Base-by-base conservation (phyloP, 2,113 vertebrate genomes). In the Cololabis saira region DNA sequence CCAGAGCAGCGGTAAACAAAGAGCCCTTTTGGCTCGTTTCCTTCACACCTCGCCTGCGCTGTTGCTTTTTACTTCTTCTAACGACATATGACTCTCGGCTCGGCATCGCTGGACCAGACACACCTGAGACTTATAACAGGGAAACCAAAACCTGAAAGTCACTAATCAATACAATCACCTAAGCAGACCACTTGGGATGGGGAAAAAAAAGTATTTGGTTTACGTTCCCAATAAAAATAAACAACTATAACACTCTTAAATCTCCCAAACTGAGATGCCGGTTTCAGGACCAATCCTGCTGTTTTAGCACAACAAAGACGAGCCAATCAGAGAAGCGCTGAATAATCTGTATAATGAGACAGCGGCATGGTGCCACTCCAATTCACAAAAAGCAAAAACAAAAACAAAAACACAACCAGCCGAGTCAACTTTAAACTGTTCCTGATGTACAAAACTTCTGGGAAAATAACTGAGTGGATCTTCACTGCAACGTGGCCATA, bases 31-130 rank as follows among this genome's bases (percentile, higher is more conserved):
- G 80, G 67, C 50, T 18, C 0, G 55, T 30, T 4, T 81, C 61
- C 78, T 81, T 89, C 67, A 76, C 47, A 0, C 48, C 53, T 60
- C 70, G 66, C 49, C 78, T 62, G 24, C 48, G 61, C 0, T 72
- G 45, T 15, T 56, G 77, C 62, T 82, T 89, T 76, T 80, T 84
- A 8, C 69, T 78, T 27, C 69, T 80, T 14, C 55, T 84, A 11
- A 70, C 61, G 0, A 66, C 9, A 27, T 69, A 51, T 0, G 81
- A 77, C 60, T 90, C 85, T 49, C 71, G 11, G 45, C 82, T 88
- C 18, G 89, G 89, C 89, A 90, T 90, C 13, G 47, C 64, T 66
- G 65, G 54, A 74, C 54, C 13, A 17, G 30, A 56, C 16, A 16
- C 15, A 27, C 11, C 15, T 4, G 14, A 11, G 16, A 41, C 27